Evolutionary conservation across 2,113 vertebrate genomes (phyloP).

Genomic region (Forbesichthys agassizii): DNA sequence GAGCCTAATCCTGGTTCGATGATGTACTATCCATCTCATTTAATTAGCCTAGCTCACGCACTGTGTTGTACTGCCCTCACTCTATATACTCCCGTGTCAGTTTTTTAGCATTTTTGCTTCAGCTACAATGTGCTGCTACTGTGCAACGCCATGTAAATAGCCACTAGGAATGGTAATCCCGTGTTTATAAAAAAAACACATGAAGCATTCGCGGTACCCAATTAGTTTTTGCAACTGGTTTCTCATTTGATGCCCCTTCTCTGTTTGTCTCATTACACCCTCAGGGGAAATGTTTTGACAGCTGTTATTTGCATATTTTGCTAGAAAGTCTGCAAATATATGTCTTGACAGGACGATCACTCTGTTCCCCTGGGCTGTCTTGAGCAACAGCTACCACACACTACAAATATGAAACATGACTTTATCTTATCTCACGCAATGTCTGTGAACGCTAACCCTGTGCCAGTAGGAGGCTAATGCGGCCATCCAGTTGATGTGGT

Average conservation of each 20-base stretch:
- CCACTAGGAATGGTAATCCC: slow-evolving; percentile 30
- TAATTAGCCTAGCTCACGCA: too few species aligned
- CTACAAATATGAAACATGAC: too few species aligned
- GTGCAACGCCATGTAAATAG: slow-evolving; percentile 29
- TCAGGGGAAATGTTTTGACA: slow-evolving; percentile 36
- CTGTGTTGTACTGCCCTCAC: too few species aligned
- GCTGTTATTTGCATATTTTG: slow-evolving; percentile 54
- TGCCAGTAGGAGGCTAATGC: too few species aligned
- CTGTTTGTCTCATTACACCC: slow-evolving; percentile 20
- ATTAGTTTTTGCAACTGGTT: slow-evolving; percentile 38
- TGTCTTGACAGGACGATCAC: slow-evolving; percentile 42
- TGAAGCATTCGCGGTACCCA: slow-evolving; percentile 37
- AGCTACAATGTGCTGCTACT: slow-evolving; percentile 27
- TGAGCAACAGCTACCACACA: slow-evolving; percentile 23
- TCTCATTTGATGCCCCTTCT: slow-evolving; percentile 28
- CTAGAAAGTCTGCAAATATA: slow-evolving; percentile 35
- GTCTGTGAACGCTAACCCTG: not conserved
- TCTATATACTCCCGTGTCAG: too few species aligned
- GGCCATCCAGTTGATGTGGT: too few species aligned
- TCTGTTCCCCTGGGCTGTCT: slow-evolving; percentile 23
- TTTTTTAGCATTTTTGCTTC: slow-evolving; percentile 13
- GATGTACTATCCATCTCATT: too few species aligned
- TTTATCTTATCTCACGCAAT: slow-evolving; percentile 6
- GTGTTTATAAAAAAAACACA: slow-evolving; percentile 41
- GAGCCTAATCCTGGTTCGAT: too few species aligned